phyloP scores from a whole-genome alignment of 2,888 invertebrate genomes.

The Cephus sareptanus region DNA sequence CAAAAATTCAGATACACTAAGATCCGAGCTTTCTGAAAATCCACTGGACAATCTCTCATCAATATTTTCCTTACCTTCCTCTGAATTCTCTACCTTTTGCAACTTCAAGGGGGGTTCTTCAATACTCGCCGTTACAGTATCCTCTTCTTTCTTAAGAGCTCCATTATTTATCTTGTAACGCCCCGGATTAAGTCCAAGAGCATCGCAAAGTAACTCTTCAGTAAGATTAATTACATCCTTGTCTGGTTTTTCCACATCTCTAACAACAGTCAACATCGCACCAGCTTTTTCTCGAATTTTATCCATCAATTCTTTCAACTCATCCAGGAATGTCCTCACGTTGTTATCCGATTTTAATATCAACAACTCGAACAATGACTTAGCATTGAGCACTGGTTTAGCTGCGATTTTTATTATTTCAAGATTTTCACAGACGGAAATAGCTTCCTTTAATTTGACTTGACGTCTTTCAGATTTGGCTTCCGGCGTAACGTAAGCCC shows the following conservation, averaged over 20 bases:
- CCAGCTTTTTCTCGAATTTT: slow-evolving; percentile 50
- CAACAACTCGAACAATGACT: slow-evolving; percentile 56
- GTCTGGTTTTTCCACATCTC: slow-evolving; percentile 33
- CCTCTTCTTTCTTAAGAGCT: slow-evolving; percentile 36
- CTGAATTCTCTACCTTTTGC: slow-evolving; percentile 41
- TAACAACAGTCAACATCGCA: slow-evolving; percentile 40
- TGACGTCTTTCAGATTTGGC: slow-evolving; percentile 59
- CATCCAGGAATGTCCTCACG: slow-evolving; percentile 51
- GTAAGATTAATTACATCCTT: slow-evolving; percentile 46
- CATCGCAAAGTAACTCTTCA: slow-evolving; percentile 52
- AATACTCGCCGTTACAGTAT: slow-evolving; percentile 17
- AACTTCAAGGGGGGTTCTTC: slow-evolving; percentile 52
- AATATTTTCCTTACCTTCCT: slow-evolving; percentile 51
- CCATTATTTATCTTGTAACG: slow-evolving; percentile 51
- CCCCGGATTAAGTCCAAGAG: slow-evolving; percentile 52
- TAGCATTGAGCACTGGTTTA: slow-evolving; percentile 56
- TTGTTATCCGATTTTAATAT: slow-evolving; percentile 57
- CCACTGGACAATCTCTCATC: slow-evolving; percentile 52
- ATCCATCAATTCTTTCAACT: slow-evolving; percentile 54
- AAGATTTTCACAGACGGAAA: slow-evolving; percentile 55
- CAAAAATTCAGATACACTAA: slow-evolving; percentile 53
- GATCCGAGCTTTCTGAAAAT: slow-evolving; percentile 53
- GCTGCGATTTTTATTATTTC: slow-evolving; percentile 60
- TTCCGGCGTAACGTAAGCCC: slow-evolving; percentile 61
- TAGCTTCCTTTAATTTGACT: slow-evolving; percentile 56